Conservation (phyloP, 35 echinoderm and acorn worm genomes). For the Lytechinus variegatus region DNA sequence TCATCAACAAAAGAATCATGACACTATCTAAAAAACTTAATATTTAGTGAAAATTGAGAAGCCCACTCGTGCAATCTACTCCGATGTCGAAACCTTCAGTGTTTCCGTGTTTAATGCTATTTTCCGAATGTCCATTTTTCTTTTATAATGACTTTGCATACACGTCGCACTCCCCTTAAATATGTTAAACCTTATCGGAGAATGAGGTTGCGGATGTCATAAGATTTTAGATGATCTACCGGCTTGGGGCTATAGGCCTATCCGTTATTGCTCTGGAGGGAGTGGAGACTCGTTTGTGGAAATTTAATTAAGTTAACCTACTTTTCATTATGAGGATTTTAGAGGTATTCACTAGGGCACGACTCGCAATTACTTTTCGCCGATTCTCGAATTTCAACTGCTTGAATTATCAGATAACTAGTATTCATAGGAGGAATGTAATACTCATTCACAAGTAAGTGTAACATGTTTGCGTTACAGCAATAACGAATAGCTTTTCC, state of each 20-base stretch:
- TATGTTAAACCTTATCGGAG: neutral
- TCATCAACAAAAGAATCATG: no score
- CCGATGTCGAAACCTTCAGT: no score
- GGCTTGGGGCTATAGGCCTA: neutral
- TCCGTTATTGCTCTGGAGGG: neutral
- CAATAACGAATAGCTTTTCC: neutral
- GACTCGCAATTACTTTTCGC: neutral
- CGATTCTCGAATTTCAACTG: neutral
- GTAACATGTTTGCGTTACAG: neutral
- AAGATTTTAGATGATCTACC: neutral
- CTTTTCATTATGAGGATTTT: neutral
- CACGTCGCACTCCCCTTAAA: no score
- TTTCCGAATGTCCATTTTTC: no score
- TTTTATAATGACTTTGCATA: no score
- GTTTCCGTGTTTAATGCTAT: no score
- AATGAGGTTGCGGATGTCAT: neutral
- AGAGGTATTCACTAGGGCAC: neutral
- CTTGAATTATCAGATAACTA: neutral
- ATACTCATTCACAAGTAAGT: neutral
- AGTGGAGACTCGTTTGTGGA: neutral
- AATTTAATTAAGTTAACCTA: conserved; percentile 15
- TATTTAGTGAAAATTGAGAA: no score
- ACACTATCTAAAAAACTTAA: no score
- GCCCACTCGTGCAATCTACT: no score
- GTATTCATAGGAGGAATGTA: neutral